phyloP scores from a whole-genome alignment of 2,797 vertebrate species.

The Sternarchorhynchus goeldii region DNA sequence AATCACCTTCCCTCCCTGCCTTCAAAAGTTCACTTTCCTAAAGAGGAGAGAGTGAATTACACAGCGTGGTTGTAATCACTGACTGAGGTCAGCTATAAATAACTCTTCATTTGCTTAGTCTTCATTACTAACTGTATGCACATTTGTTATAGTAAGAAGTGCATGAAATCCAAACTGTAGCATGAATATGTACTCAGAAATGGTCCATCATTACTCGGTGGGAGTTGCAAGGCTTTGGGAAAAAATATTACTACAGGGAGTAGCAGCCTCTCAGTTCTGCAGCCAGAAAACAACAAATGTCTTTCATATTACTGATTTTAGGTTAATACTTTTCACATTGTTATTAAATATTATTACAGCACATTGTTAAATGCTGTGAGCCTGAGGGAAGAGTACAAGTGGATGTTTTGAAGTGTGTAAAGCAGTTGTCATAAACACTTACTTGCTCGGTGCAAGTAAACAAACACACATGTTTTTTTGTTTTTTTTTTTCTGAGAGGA shows the following conservation, averaged over 20 bases:
- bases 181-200: constrained; percentile 11
- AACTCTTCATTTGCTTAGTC: constrained; percentile 19
- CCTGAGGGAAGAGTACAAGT: background rate
- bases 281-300: constrained; percentile 9
- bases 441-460: background rate
- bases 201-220: background rate
- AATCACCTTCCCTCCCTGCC: background rate
- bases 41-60: background rate
- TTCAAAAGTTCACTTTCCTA: constrained; percentile 31
- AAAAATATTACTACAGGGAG: background rate
- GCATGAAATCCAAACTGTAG: constrained; percentile 26
- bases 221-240: background rate
- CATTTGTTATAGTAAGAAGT: background rate
- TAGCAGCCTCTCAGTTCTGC: background rate
- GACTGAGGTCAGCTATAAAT: constrained; percentile 1
- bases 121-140: background rate
- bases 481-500: background rate
- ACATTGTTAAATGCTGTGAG: background rate
- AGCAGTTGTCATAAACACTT: constrained; percentile 5
- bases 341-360: no score
- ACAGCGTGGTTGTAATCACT: no score
- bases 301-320: no score
- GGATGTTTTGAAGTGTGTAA: background rate
- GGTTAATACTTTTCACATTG: no score
- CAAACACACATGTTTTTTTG: constrained; percentile 2